A percentile compares a stretch with the other conserved stretches of the same genome.
phyloP scores from a whole-genome alignment of 2,888 invertebrate genomes.

The Nymphalis urticae region DNA sequence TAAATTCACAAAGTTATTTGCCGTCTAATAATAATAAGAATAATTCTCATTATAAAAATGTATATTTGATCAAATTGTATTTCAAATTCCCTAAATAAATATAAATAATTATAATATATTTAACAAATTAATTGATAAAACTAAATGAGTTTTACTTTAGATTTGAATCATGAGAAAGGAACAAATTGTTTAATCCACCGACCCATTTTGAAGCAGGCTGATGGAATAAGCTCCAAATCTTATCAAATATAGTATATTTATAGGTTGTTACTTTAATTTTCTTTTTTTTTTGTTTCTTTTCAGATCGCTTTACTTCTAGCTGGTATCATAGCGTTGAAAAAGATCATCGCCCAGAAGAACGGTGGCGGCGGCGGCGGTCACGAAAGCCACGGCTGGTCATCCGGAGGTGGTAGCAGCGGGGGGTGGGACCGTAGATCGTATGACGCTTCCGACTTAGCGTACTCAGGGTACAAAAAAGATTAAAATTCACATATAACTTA shows the following conservation, averaged over 20 bases:
- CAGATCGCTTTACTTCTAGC: conserved; percentile 91
- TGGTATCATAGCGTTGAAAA: conserved; percentile 91
- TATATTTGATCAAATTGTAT: too few species aligned
- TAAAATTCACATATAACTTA: conserved; percentile 38
- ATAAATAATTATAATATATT: too few species aligned
- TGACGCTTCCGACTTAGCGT: conserved; percentile 83
- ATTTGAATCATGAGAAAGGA: too few species aligned
- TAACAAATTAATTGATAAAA: too few species aligned
- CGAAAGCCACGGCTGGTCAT: conserved; percentile 79
- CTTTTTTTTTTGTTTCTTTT: conserved; percentile 44
- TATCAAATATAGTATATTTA: too few species aligned
- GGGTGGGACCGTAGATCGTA: conserved; percentile 87
- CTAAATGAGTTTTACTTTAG: too few species aligned
- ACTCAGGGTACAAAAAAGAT: conserved; percentile 82
- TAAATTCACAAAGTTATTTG: background rate
- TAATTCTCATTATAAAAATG: too few species aligned
- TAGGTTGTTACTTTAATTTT: background rate
- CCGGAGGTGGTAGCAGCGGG: conserved; percentile 60
- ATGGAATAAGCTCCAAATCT: too few species aligned
- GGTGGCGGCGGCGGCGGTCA: conserved; percentile 77
- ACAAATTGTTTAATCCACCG: too few species aligned
- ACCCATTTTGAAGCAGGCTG: too few species aligned
- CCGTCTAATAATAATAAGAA: too few species aligned
- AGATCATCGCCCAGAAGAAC: conserved; percentile 86
- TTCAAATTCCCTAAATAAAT: too few species aligned